Evolutionary conservation across 1,140 invertebrate genomes (phyloP), one percentile per base, ranked within the genome.

Genomic region (Caenorhabditis latens): DNA sequence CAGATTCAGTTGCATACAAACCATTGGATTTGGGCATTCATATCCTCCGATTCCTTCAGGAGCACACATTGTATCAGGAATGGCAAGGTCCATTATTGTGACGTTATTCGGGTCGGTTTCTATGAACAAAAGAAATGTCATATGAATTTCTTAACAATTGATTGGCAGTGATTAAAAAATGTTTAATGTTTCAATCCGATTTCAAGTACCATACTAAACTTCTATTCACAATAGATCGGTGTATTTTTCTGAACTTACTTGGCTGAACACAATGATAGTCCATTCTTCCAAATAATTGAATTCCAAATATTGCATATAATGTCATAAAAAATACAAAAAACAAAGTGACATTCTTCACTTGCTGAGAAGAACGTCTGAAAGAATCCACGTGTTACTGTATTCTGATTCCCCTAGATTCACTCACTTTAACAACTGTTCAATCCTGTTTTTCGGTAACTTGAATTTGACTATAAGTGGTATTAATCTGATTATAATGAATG

Each of bases 271-370:
- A 99, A 92, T 99, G 98, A 93, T 98, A 97, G 90, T 97, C 97
- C 67, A 99, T 94, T 93, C 97, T 96, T 19, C 98, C 98, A 94
- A 99, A 99, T 93, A 99, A 98, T 94, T 99, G 98, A 14, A 99
- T 98, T 58, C 95, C 98, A 55, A 99, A 94, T 86, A 99, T 95
- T 86, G 97, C 98, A 93, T 99, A 99, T 0, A 99, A 93, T 4
- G 97, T 98, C 98, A 99, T 99, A 93, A 99, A 99, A 94, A 99
- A 99, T 21, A 99, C 93, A 93, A 99, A 99, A 93, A 99, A 99
- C 9, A 99, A 94, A 2, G 98, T 99, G 1, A 99, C 98, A 94
- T 99, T 99, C 94, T 99, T 99, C 89, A 99, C 99, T 94, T 99
- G 98, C 94, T 99, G 98, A 93, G 97, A 98, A 87, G 98, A 99